A percentile compares a stretch with the other conserved stretches of the same genome.
Conservation (phyloP, 2,113 vertebrate species). For the Alethe diademata region DNA sequence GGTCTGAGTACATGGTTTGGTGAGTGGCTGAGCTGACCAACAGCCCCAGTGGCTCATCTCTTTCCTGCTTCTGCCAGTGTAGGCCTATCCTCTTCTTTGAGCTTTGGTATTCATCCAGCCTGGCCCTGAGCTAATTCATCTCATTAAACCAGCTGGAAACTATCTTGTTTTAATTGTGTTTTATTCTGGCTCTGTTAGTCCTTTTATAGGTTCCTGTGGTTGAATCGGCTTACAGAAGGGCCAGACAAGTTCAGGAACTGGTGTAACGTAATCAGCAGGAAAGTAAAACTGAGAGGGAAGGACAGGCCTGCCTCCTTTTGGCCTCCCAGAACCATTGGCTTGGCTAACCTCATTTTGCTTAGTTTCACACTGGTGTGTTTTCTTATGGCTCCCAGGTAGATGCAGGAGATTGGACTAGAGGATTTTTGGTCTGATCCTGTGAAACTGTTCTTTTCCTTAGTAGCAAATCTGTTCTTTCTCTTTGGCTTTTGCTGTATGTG, state of each 20-base stretch:
- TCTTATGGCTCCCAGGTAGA: background rate
- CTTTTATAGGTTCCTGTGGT: constrained; percentile 27
- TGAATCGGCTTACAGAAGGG: background rate
- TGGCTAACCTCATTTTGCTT: background rate
- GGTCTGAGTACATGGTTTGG: background rate
- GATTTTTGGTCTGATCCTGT: background rate
- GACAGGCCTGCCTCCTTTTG: background rate
- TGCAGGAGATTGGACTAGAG: background rate
- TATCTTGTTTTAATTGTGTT: constrained; percentile 21
- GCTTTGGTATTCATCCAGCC: background rate
- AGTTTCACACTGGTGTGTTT: background rate
- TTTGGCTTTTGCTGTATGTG: background rate
- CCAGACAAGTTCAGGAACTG: background rate
- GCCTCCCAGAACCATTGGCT: background rate
- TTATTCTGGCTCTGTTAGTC: background rate
- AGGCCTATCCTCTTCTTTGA: background rate
- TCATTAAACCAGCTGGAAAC: constrained; percentile 1
- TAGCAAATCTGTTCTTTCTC: background rate
- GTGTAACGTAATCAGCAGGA: background rate
- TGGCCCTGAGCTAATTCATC: background rate
- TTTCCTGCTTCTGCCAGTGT: background rate
- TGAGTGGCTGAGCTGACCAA: background rate
- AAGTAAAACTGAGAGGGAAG: background rate
- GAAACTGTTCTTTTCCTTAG: background rate
- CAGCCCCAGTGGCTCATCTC: background rate